Evolutionary conservation across 2,113 vertebrate species (phyloP), one percentile per base, ranked within the genome.

Genomic region (Trichechus manatus): DNA sequence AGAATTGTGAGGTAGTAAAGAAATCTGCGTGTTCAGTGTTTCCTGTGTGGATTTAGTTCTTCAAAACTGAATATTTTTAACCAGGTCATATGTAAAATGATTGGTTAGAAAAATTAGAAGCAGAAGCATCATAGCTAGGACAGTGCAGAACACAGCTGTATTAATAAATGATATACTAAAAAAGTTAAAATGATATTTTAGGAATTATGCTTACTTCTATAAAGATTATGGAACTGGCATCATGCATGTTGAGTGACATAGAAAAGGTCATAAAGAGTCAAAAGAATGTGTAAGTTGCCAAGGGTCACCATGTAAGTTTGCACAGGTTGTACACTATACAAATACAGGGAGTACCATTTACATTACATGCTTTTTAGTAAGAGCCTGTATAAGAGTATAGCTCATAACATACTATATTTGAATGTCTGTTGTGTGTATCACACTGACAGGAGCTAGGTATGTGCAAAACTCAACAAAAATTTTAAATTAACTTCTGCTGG

Each of bases 151-250:
- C 2, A 63, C 80, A 64, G 2, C 3, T 89, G 29, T 42, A 29
- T 79, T 80, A 93, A 64, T 83, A 66, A 14, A 79, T 63, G 33
- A 33, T 56, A 47, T 20, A 83, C 25, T 63, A 90, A 23, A 70
- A 95, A 88, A 92, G 7, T 17, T 63, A 56, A 93, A 89, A 83
- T 91, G 1, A 50, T 88, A 86, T 66, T 94, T 83, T 80, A 92
- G 19, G 74, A 39, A 91, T 91, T 44, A 82, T 63, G 31, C 44
- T 93, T 75, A 63, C 42, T 33, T 29, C 15, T 36, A 9, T 29
- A 42, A 33, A n/a, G 23, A 81, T 85, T 53, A 68, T 27, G 93
- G 53, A 87, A 78, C 56, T 93, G 63, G 19, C 36, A 94, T 85
- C 61, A 33, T 20, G n/a, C 29, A 92, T 68, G 27, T 44, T 77